Evolutionary conservation across 2,113 vertebrate genomes (phyloP).

Genomic region (Paraplagusia blochii): DNA sequence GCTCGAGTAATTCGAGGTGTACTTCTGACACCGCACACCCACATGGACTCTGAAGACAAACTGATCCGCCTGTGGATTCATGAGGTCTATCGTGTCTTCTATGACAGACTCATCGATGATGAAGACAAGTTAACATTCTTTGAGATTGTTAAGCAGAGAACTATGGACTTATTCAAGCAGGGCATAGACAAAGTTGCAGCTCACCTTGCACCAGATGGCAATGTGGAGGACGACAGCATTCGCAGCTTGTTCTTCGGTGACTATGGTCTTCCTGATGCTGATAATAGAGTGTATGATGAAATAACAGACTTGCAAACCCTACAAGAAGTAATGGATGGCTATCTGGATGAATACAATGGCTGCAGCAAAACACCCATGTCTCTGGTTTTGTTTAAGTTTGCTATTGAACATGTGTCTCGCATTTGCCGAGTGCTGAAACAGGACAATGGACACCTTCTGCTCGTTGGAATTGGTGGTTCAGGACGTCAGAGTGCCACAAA

Average conservation of each 20-base stretch:
- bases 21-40: conserved; percentile 83
- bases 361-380: conserved; percentile 89
- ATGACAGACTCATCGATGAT: conserved; percentile 85
- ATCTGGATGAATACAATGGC: conserved; percentile 88
- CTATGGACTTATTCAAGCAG: conserved; percentile 81
- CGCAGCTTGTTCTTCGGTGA: conserved; percentile 91
- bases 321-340: conserved; percentile 83
- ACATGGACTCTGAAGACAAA: conserved; percentile 87
- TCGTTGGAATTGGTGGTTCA: conserved; percentile 89
- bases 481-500: conserved; percentile 87
- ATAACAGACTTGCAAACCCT: conserved; percentile 82
- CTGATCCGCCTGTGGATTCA: conserved; percentile 92
- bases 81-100: conserved; percentile 92
- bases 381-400: conserved; percentile 91
- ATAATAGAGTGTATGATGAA: conserved; percentile 82
- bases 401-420: conserved; percentile 90
- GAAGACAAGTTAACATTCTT: conserved; percentile 86
- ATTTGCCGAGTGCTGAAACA: conserved; percentile 91
- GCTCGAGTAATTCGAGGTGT: conserved; percentile 87
- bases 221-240: conserved; percentile 81
- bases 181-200: conserved; percentile 84
- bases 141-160: conserved; percentile 81
- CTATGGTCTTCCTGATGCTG: conserved; percentile 76
- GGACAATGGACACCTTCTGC: conserved; percentile 84
- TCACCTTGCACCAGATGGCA: conserved; percentile 81